Evolutionary conservation across 2,888 invertebrate species (phyloP), one percentile per base, ranked within the genome.

Genomic region (Agapostemon virescens): DNA sequence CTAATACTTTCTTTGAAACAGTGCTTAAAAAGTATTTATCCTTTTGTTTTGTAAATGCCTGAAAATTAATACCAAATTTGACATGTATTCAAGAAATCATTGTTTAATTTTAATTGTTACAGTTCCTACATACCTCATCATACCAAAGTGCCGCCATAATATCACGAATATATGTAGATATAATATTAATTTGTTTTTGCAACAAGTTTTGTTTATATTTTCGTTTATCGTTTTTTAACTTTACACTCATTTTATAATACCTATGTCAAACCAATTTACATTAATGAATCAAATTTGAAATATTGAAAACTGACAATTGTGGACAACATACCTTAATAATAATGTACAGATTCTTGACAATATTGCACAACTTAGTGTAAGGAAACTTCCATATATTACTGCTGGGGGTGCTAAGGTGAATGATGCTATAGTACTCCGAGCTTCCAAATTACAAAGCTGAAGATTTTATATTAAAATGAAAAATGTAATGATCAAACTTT

Each of bases 281-380:
- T 71, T 55, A 63, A 75, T 55, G 72, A 67, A 42, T 30, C 11
- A 45, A 42, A 36, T 45, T 17, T 6, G 9, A 73, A 36, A 74
- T 40, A 70, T n/a, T 40, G 69, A 72, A 17, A 33, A 30, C 30
- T 13, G n/a, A 61, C 36, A 55, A 55, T 68, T 7, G 42, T 20
- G 30, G 42, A 52, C 36, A 49, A 66, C 73, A 66, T 84, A 91
- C 87, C 83, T 89, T 58, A 89, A 45, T 71, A 93, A 74, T 45
- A 93, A 85, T 4, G 84, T 84, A 81, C 91, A 92, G n/a, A 89
- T 84, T 82, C 89, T 88, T 17, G 90, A 90, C n/a, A 93, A 70
- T 55, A 90, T 84, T 6, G 84, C 84, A 74, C 88, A 88, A 75
- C 83, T 90, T 68, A 77, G 87, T 26, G 85, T 85, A 17, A 90